A percentile compares a stretch with the other conserved stretches of the same genome.
Conservation (phyloP, 1,140 invertebrate species). For the Drosophila santomea region DNA sequence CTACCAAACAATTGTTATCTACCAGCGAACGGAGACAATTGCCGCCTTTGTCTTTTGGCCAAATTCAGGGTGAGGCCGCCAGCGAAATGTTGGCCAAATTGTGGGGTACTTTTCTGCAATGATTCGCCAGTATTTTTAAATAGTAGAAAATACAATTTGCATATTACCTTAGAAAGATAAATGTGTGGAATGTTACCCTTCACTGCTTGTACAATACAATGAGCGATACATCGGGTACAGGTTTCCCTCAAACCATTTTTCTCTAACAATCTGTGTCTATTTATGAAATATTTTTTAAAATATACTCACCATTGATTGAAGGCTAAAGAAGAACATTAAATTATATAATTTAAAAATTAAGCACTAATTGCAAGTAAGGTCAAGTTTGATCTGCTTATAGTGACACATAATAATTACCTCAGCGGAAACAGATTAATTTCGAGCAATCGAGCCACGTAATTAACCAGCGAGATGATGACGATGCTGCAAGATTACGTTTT, state of each 20-base stretch:
- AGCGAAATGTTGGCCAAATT: constrained; percentile 64
- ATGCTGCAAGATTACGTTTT: constrained; percentile 34
- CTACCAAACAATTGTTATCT: constrained; percentile 47
- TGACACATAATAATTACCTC: constrained; percentile 58
- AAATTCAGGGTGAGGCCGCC: constrained; percentile 60
- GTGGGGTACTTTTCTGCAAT: constrained; percentile 48
- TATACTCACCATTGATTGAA: constrained; percentile 19
- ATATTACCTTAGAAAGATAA: constrained; percentile 12
- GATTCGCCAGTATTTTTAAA: constrained; percentile 56
- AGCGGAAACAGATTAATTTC: constrained; percentile 71
- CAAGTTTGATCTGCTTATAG: constrained; percentile 45
- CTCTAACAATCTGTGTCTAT: too few species aligned
- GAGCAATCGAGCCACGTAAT: constrained; percentile 69
- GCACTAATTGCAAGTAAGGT: constrained; percentile 53
- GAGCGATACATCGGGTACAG: neutral
- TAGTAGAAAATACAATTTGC: constrained; percentile 17
- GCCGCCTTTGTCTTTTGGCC: constrained; percentile 36
- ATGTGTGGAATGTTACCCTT: constrained; percentile 9
- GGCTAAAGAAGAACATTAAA: constrained; percentile 13
- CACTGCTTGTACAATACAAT: neutral
- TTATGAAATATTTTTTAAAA: neutral
- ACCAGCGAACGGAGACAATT: constrained; percentile 31
- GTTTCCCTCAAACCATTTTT: neutral
- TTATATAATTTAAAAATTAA: constrained; percentile 43
- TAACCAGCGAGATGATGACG: constrained; percentile 40